phyloP scores from a whole-genome alignment of 2,888 invertebrate species.

The Andrena dorsata region DNA sequence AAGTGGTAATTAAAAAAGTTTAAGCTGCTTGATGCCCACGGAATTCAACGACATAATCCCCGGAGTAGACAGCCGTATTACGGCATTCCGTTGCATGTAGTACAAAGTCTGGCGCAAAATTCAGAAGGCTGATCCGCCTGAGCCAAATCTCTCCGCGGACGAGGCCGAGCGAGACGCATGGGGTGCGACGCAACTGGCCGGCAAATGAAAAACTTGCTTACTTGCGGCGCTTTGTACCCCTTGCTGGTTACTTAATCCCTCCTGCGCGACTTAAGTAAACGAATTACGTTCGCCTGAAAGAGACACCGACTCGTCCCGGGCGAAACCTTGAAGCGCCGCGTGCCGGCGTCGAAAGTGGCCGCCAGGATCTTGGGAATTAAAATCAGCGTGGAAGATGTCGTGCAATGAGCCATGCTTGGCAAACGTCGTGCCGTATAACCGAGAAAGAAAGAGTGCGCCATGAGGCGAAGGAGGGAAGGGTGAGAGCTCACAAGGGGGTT shows the following conservation, averaged over 20 bases:
- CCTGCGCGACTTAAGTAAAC: not conserved
- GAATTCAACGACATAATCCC: constrained; percentile 56
- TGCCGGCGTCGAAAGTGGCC: constrained; percentile 1
- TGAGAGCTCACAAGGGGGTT: constrained; percentile 75
- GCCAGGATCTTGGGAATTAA: constrained; percentile 56
- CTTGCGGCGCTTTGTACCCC: not conserved
- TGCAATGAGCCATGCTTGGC: constrained; percentile 77
- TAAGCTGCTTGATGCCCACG: constrained; percentile 56
- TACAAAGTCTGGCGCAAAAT: constrained; percentile 37
- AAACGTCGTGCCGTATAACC: constrained; percentile 74
- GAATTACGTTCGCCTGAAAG: not conserved
- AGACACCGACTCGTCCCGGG: not conserved
- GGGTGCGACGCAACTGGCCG: constrained; percentile 9
- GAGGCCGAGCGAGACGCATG: constrained; percentile 16
- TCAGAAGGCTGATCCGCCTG: constrained; percentile 46
- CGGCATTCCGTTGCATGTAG: constrained; percentile 39
- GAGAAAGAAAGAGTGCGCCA: constrained; percentile 66
- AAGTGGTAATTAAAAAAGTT: constrained; percentile 53
- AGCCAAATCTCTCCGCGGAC: constrained; percentile 29
- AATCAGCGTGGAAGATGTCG: constrained; percentile 58
- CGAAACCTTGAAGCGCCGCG: not conserved
- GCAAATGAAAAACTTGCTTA: constrained; percentile 45
- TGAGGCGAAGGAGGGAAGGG: constrained; percentile 63
- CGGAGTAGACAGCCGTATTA: constrained; percentile 52
- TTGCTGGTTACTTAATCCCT: not conserved